These are phyloP conservation scores for Hystrix cristata DNA, from an alignment of 2,113 vertebrate genomes.

Conservation along the genomic window DNA sequence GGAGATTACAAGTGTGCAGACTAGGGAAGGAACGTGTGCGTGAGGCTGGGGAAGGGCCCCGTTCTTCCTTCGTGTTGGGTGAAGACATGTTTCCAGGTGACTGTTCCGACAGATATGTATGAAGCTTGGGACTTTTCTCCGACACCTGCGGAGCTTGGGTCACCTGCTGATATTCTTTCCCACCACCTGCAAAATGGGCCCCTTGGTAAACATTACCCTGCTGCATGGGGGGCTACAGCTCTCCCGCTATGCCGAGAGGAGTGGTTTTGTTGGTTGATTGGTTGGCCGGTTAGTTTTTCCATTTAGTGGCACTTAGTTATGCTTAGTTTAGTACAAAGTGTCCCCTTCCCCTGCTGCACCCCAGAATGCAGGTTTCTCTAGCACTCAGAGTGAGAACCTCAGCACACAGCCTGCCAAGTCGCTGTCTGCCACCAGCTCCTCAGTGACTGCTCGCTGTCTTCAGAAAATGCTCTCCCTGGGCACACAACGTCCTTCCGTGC, in stretches of 20 bases:
- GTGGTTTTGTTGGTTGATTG: background rate
- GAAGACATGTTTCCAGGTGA: background rate
- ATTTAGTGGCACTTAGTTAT: background rate
- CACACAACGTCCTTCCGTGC: background rate
- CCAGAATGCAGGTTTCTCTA: background rate
- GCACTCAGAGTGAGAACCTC: background rate
- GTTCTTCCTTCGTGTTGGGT: background rate
- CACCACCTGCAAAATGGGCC: background rate
- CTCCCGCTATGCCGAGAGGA: background rate
- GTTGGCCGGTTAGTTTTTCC: background rate
- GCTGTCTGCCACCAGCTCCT: background rate
- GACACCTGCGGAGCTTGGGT: background rate
- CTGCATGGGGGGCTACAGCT: background rate
- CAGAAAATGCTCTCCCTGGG: background rate
- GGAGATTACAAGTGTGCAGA: background rate
- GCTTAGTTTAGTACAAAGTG: background rate
- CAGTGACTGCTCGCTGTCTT: background rate
- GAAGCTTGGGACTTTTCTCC: background rate
- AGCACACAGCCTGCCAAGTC: background rate
- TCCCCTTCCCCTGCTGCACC: rapidly evolving
- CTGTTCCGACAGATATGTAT: background rate
- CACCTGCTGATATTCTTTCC: background rate
- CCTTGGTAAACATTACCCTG: background rate
- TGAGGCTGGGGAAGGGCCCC: background rate
- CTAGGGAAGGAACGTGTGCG: no score